Base-by-base conservation (phyloP, 2,888 invertebrate species). In the Xiphydria camelus region DNA sequence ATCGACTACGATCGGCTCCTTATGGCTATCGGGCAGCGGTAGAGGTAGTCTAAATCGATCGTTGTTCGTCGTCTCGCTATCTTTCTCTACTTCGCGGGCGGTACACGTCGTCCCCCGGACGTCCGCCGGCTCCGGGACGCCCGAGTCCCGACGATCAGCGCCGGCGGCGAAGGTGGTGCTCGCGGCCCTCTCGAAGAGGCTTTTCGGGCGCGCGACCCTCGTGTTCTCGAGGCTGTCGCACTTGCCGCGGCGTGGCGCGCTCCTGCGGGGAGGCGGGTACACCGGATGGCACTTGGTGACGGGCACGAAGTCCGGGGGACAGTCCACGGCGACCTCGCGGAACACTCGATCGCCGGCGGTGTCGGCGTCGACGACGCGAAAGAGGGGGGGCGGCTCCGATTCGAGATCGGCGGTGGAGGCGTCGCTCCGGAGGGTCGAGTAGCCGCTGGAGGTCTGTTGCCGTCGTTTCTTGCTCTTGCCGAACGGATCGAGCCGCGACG, bases 241-340 rank as follows among this genome's bases (percentile, higher is more conserved):
- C 48, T 64, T 62, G 60, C 55, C 53, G 59, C 40, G 57, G 6
- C 34, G 42, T 31, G 61, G 59, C n/a, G n/a, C n/a, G 7, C 57
- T 60, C 46, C 62, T 68, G 48, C 57, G 62, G 4, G 73, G 72
- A 38, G 75, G 73, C n/a, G 75, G 75, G 49, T 74, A 74, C 20
- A 73, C 71, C 37, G 75, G 75, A 45, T 74, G 75, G 49, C 66
- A 51, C 54, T 75, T 75, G 26, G 72, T 59, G 4, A 73, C 62
- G 23, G 75, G 75, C 5, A 74, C 52, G 37, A 75, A 75, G 42
- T 75, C 74, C 14, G 66, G 57, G 4, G 75, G 75, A 53, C 74
- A 74, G 41, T 75, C 75, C 39, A 75, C 75, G 14, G 75, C 73
- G 18, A 74, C 70, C 46, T 75, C 75, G 39, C 75, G 67, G 35